Base-by-base conservation (phyloP, 2,113 vertebrate genomes). In the Amia ocellicauda region DNA sequence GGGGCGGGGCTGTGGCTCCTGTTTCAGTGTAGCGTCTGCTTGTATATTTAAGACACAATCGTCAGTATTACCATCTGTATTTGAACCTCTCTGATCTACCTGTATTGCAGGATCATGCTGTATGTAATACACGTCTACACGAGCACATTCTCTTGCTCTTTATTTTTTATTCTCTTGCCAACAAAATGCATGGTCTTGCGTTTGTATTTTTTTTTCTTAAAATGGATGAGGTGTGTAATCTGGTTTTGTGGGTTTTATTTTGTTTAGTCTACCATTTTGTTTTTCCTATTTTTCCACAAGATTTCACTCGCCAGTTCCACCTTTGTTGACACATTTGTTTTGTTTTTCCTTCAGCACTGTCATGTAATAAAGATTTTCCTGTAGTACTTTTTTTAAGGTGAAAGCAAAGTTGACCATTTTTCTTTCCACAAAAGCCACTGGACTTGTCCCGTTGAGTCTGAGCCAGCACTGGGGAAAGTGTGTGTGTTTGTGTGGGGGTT, bases 31-130 rank as follows among this genome's bases (percentile, higher is more conserved):
- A 36, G 31, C 31, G 11, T 11, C 31, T 36, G 31, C 31, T 36
- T 36, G 31, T 36, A 36, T 36, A 11, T 36, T 36, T 36, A 7
- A 60, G 47, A 73, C 67, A 73, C 75, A 78, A 75, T 81, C 73
- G 53, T 70, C 28, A 52, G 66, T 75, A 70, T 80, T 80, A 70
- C 0, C 22, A 10, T 63, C 58, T 52, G 11, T 53, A 14, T 60
- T 41, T 56, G 50, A n/a, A 16, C 11, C 31, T 36, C 11, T 36
- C 11, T 36, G 11, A 7, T n/a, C 27, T 20, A 51, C 20, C 49
- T 54, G 50, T 22, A 40, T 14, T 14, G 13, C 23, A 51, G 50
- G 26, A 54, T 7, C 14, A 23, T 55, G 52, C 52, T 64, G 62
- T 40, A 23, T 43, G 11, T 36, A 36, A 36, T 5, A 11, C 31